Evolutionary conservation across 2,888 invertebrate species (phyloP), one percentile per base, ranked within the genome.

Genomic region (Eudemis profundana): DNA sequence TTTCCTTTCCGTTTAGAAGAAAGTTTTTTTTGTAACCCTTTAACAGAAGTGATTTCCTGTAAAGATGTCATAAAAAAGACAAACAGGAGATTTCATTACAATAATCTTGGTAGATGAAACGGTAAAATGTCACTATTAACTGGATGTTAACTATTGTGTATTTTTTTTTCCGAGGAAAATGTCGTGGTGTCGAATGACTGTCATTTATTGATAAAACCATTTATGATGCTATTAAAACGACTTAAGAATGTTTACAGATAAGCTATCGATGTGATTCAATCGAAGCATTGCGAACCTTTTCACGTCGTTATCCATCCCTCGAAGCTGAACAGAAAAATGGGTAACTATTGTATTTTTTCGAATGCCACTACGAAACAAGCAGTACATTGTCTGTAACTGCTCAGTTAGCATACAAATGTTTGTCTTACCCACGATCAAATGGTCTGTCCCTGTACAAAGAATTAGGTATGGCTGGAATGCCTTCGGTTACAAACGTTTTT

Each of bases 401-500:
- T 61, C 70, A 60, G 74, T 82, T 80, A 77, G 76, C 79, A 82
- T 82, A 79, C 68, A 78, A 81, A 82, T 80, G 78, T 74, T 69
- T 72, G 65, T 70, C 71, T 73, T 73, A 68, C 72, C 63, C 61
- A 71, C 71, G 63, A 75, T 74, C 69, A 69, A 69, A 76, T 77
- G 76, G 74, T 72, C 68, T 72, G 71, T 67, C 67, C 60, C 42
- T 66, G 69, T 66, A 70, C 67, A 67, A 62, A 70, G 68, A 68
- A 65, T 66, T 70, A 74, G 57, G 12, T 61, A 57, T 57, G 44
- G 56, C 67, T 71, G 62, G 66, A 72, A 66, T 68, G 62, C 59
- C 61, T n/a, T n/a, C 61, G 10, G 4, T 53, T 40, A 0, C 15
- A 23, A 23, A 7, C 14, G n/a, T n/a, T n/a, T 36, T n/a, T n/a